A percentile compares a stretch with the other conserved stretches of the same genome.
Evolutionary conservation across 2,888 invertebrate genomes (phyloP).

Genomic region (Hermaeophaga mercurialis): DNA sequence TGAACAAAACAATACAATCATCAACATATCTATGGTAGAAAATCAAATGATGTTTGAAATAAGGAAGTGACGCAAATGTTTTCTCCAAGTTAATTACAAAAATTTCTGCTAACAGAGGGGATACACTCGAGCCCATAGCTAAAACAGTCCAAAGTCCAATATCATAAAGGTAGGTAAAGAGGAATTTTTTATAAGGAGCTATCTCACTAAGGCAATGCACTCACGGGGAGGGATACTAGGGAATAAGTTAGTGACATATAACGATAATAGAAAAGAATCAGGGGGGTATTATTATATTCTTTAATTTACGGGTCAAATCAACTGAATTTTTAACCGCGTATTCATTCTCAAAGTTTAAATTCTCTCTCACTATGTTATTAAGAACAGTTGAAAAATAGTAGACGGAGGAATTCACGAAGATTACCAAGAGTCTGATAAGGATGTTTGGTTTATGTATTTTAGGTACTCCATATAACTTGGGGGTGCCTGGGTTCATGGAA

Average conservation of each 20-base stretch:
- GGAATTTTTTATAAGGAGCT: neutral
- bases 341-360: neutral
- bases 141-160: neutral
- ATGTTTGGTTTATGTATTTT: neutral
- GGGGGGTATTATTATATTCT: neutral
- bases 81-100: no score
- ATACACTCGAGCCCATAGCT: no score
- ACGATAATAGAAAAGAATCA: neutral
- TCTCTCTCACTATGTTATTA: neutral
- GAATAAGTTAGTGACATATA: neutral
- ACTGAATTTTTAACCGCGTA: neutral
- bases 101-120: no score
- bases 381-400: neutral
- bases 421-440: neutral
- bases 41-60: no score
- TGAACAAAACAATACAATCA: no score
- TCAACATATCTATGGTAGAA: no score
- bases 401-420: neutral
- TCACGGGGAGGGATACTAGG: neutral
- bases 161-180: neutral
- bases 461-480: neutral
- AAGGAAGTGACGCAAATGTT: no score
- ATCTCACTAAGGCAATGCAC: neutral
- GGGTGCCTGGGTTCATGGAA: neutral
- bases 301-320: neutral